A percentile compares a stretch with the other conserved stretches of the same genome.
Evolutionary conservation across 2,113 vertebrate species (phyloP).

Genomic region (Tragulus kanchil): DNA sequence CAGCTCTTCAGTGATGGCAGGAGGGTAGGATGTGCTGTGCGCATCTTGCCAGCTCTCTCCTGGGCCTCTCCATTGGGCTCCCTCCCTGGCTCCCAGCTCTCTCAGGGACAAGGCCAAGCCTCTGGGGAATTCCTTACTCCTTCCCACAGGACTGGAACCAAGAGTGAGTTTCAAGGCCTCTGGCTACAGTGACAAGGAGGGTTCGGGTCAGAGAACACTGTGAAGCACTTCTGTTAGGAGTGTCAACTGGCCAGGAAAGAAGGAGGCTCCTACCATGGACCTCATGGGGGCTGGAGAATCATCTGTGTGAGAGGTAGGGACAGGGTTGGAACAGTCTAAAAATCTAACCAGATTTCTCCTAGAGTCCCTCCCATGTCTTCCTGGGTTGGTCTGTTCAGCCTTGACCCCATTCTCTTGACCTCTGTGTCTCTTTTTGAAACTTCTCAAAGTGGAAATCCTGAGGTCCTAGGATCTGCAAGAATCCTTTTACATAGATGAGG

Average conservation of each 20-base stretch:
- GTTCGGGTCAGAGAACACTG: neutral
- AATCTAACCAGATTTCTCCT: neutral
- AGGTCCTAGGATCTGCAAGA: neutral
- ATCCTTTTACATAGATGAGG: neutral
- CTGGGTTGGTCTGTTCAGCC: neutral
- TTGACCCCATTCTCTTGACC: neutral
- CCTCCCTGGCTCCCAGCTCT: neutral
- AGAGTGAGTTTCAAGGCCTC: neutral
- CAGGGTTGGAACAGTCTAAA: neutral
- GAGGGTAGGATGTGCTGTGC: neutral
- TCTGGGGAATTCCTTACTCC: neutral
- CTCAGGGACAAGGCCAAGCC: neutral
- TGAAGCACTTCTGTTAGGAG: neutral
- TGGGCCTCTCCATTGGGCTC: neutral
- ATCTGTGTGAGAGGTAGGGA: neutral
- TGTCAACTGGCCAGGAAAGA: neutral
- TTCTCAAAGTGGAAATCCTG: neutral
- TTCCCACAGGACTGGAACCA: neutral
- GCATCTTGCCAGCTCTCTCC: neutral
- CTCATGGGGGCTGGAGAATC: neutral
- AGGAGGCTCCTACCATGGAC: neutral
- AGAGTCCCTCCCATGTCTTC: neutral
- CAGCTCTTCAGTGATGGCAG: neutral
- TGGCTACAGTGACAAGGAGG: neutral
- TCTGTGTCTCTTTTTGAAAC: neutral